Conservation (phyloP, 2,797 vertebrate species). For the Coreius guichenoti region DNA sequence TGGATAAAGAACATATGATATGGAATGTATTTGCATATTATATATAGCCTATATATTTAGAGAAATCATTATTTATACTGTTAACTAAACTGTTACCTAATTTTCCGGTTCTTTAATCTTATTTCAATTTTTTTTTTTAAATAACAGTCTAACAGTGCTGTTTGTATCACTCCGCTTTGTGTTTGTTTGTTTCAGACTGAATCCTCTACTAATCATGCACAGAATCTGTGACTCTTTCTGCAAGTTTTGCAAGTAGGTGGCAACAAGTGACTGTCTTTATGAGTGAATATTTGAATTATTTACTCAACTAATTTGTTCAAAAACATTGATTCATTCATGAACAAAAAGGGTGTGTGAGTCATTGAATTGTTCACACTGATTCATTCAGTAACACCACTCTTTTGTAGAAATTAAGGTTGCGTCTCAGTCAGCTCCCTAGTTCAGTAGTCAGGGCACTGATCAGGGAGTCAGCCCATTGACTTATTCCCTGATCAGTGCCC, state of each 20-base stretch:
- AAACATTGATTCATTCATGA: background rate
- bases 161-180: background rate
- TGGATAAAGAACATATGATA: background rate
- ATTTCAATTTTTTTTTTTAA: background rate
- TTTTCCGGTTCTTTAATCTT: background rate
- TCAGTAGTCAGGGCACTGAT: too few relatives aligned
- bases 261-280: background rate
- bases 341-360: background rate
- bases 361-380: background rate
- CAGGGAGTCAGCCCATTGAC: too few relatives aligned
- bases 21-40: background rate
- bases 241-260: background rate
- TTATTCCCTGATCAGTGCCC: too few relatives aligned
- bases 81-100: background rate
- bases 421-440: too few relatives aligned
- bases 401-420: background rate
- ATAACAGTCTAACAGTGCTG: background rate
- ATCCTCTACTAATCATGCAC: too few relatives aligned
- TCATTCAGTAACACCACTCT: background rate
- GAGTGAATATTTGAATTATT: background rate
- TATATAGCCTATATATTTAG: background rate
- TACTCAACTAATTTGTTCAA: background rate
- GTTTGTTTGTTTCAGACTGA: background rate
- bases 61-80: background rate
- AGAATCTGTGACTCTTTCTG: background rate